These are phyloP conservation scores for Mormoops blainvillei DNA, from an alignment of 2,113 vertebrate genomes.

Conservation along the genomic window DNA sequence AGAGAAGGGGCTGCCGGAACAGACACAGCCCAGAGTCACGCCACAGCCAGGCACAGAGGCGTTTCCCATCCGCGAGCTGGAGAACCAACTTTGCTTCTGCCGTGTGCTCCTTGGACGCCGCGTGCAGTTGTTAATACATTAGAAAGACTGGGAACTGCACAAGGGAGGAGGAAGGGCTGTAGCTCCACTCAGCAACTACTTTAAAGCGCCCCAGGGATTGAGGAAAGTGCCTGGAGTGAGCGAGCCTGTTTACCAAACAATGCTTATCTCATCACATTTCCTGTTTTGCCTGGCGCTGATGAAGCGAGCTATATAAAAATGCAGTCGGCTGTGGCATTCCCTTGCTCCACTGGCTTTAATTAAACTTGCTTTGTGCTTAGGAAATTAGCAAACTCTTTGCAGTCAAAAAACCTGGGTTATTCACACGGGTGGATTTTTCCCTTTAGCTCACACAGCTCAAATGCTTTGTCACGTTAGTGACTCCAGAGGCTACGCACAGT, in stretches of 20 bases:
- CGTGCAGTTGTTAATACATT: constrained; percentile 33
- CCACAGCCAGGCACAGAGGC: background rate
- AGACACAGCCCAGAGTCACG: background rate
- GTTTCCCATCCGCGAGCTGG: no score
- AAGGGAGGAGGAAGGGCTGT: background rate
- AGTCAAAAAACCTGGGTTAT: constrained; percentile 54
- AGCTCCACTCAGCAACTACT: constrained; percentile 22
- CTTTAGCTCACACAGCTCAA: constrained; percentile 39
- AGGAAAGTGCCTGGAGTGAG: background rate
- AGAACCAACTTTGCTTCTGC: background rate
- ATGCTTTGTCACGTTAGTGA: constrained; percentile 14
- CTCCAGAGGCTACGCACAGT: background rate
- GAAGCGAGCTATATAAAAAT: constrained; percentile 60
- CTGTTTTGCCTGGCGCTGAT: constrained; percentile 55
- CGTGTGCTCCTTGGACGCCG: background rate
- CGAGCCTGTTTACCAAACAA: constrained; percentile 61
- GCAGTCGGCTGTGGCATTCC: constrained; percentile 69
- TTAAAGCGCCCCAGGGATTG: background rate
- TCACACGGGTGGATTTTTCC: constrained; percentile 17
- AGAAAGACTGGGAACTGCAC: constrained; percentile 27
- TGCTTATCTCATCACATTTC: constrained; percentile 61
- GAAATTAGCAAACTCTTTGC: constrained; percentile 71
- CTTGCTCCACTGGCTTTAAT: constrained; percentile 77
- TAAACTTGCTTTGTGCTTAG: constrained; percentile 72
- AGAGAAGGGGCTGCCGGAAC: background rate